Percentiles rank a stretch among this genome's conserved stretches.
These are phyloP conservation scores for Lithophane semibrunnea DNA, from an alignment of 2,888 invertebrate species.

Conservation along the genomic window DNA sequence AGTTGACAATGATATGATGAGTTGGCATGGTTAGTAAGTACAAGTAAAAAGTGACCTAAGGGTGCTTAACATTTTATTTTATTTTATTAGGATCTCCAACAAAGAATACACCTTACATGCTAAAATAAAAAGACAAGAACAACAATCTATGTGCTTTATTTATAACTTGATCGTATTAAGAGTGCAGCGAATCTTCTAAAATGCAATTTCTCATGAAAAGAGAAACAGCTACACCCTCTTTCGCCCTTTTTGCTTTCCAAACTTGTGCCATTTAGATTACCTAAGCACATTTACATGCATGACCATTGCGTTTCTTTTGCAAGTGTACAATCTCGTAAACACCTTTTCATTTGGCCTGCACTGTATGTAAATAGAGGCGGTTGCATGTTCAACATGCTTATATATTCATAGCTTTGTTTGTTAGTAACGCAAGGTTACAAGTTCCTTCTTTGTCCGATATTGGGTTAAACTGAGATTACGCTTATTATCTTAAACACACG, in stretches of 20 bases:
- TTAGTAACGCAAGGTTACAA: slow-evolving; percentile 72
- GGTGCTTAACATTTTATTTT: neutral
- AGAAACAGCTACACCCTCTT: no score
- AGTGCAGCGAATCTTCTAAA: neutral
- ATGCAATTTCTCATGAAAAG: neutral
- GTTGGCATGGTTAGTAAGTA: no score
- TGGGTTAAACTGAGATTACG: slow-evolving; percentile 67
- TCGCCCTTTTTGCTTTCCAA: neutral
- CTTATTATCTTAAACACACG: slow-evolving; percentile 45
- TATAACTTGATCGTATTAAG: neutral
- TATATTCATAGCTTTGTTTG: slow-evolving; percentile 74
- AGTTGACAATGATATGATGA: neutral
- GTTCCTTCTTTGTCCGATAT: slow-evolving; percentile 73
- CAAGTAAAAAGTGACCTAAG: neutral
- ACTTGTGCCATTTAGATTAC: neutral
- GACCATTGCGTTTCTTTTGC: neutral
- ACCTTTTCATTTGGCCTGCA: slow-evolving; percentile 57
- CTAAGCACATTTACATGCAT: neutral
- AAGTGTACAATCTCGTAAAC: slow-evolving; percentile 46
- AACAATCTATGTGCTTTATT: no score
- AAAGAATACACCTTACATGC: no score
- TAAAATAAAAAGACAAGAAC: no score
- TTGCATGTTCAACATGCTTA: slow-evolving; percentile 74
- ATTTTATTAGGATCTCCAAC: no score
- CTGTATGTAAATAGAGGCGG: slow-evolving; percentile 63